A percentile compares a stretch with the other conserved stretches of the same genome.
phyloP scores from a whole-genome alignment of 2,113 vertebrate species.

The Nipponia nippon region DNA sequence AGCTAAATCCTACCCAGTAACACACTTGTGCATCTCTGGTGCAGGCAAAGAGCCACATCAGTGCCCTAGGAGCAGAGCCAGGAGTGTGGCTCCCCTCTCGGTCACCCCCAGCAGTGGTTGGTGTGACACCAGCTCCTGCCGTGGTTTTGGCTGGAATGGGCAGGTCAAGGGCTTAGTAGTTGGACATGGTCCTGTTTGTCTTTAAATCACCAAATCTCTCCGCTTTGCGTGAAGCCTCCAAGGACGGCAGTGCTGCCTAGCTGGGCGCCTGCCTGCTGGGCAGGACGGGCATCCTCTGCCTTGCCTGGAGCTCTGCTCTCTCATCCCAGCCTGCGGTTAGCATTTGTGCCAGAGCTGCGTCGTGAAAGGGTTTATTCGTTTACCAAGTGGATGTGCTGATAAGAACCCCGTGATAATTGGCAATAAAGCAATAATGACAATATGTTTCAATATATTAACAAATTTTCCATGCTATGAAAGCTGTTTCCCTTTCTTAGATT shows the following conservation, averaged over 20 bases:
- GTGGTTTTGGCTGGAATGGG: neutral
- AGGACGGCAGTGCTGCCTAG: neutral
- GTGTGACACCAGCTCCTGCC: neutral
- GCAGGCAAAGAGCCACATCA: neutral
- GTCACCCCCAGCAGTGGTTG: neutral
- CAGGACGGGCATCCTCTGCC: neutral
- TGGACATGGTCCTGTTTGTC: neutral
- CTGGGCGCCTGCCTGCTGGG: neutral
- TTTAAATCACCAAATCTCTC: neutral
- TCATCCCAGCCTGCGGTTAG: neutral
- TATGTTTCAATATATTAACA: slow-evolving; percentile 13
- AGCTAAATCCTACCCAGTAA: neutral
- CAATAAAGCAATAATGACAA: slow-evolving; percentile 7
- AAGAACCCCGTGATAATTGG: neutral
- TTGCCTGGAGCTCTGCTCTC: neutral
- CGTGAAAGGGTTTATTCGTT: neutral
- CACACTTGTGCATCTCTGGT: neutral
- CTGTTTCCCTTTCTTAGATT: neutral
- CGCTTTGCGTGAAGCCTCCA: neutral
- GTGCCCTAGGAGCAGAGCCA: neutral
- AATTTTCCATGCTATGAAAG: neutral
- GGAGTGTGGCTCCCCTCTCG: accelerated
- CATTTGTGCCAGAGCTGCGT: neutral
- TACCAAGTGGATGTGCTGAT: slow-evolving; percentile 8
- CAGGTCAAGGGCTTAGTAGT: neutral